phyloP scores from a whole-genome alignment of 2,888 invertebrate species.

The Melanotus villosus region DNA sequence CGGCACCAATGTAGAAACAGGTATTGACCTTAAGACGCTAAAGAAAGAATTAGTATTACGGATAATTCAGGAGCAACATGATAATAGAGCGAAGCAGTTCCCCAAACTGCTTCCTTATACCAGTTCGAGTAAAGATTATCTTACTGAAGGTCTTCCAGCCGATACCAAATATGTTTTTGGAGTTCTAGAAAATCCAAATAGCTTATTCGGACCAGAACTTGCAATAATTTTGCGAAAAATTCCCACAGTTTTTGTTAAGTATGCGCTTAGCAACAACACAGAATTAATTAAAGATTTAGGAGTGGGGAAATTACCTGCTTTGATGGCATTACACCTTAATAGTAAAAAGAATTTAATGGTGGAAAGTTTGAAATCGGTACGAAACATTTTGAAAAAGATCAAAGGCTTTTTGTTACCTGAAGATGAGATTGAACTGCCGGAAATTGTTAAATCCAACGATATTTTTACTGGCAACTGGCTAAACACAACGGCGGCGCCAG shows the following conservation, averaged over 20 bases:
- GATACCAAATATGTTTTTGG: conserved; percentile 73
- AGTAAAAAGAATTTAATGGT: conserved; percentile 49
- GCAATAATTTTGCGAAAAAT: conserved; percentile 76
- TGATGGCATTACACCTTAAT: conserved; percentile 70
- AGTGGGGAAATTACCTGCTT: conserved; percentile 71
- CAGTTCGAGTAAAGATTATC: conserved; percentile 68
- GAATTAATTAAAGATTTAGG: conserved; percentile 69
- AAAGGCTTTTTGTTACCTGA: conserved; percentile 69
- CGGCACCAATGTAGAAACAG: conserved; percentile 73
- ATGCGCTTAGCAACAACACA: conserved; percentile 72
- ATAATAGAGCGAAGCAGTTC: conserved; percentile 73
- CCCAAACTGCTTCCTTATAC: conserved; percentile 77
- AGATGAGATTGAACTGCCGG: conserved; percentile 58
- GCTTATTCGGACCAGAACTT: conserved; percentile 78
- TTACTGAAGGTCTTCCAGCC: conserved; percentile 71
- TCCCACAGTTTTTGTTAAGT: conserved; percentile 72
- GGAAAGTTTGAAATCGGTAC: conserved; percentile 57
- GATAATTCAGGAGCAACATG: conserved; percentile 75
- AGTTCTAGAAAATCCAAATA: conserved; percentile 77
- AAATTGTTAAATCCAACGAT: conserved; percentile 46
- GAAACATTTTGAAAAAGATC: conserved; percentile 70
- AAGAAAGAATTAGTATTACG: conserved; percentile 72
- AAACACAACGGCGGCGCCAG: conserved; percentile 63
- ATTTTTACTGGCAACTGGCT: conserved; percentile 65
- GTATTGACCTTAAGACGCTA: conserved; percentile 72